Base-by-base conservation (phyloP, 2,797 vertebrate species). In the Pogonophryne albipinna region DNA sequence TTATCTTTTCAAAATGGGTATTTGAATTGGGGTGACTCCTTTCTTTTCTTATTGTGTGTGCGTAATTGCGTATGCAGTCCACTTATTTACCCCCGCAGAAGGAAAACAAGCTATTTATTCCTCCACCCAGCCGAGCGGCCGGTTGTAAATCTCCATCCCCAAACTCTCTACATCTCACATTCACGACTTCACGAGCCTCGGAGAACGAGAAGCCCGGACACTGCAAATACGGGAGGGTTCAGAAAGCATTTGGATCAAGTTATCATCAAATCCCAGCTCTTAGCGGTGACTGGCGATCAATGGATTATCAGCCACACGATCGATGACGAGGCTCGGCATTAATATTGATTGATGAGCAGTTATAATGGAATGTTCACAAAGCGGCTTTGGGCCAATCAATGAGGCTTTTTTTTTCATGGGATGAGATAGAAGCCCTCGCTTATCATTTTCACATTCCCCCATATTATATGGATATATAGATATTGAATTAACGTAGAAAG, bases 1-100 rank as follows among this genome's bases (percentile, higher is more conserved):
- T 94, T 96, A 94, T 95, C 93, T 94, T 91, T 90, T 93, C 85
- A 91, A 86, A 94, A 88, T 85, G 92, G 89, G 71, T 91, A 93
- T 95, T 93, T 93, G 80, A 92, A 91, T 82, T 83, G 74, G 82
- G 27, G 83, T 78, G 76, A 83, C 79, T 71, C 71, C 56, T 3
- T 64, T 75, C 77, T 80, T 75, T 82, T 77, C 91, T 92, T 87
- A 23, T 62, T 9, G 23, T 23, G 23, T 23, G 23, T n/a, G n/a
- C n/a, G 71, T 55, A 57, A 11, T 47, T 69, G 59, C 55, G 44
- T 65, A 73, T 80, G 87, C 57, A 62, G 77, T 90, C 82, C 91
- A 92, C 89, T 94, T 94, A 92, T 92, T 93, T 93, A 91, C 82
- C 79, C 73, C 13, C 59, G 89, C 83, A 45, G n/a, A 68, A 85